phyloP scores from a whole-genome alignment of 2,113 vertebrate genomes.

The human region GRCh38 chr17:39358501-39359000 shows the following conservation, averaged over 20 bases:
- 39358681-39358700: background rate
- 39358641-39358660: background rate
- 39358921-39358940: background rate
- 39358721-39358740: no score
- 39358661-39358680: background rate
- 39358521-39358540: background rate
- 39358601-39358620: background rate
- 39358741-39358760: background rate
- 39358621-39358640: background rate
- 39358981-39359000: background rate
- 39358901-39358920: background rate
- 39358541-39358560: background rate
- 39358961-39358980: background rate
- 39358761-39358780: background rate
- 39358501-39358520: background rate
- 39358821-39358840: background rate
- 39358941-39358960: background rate
- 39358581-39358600: background rate
- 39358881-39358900: background rate
- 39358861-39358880: background rate
- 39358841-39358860: background rate
- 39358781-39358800: background rate
- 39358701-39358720: no score
- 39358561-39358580: background rate
- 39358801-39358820: background rate